These are phyloP conservation scores for Ctenicera cuprea DNA, from an alignment of 2,888 invertebrate genomes.

Conservation along the genomic window DNA sequence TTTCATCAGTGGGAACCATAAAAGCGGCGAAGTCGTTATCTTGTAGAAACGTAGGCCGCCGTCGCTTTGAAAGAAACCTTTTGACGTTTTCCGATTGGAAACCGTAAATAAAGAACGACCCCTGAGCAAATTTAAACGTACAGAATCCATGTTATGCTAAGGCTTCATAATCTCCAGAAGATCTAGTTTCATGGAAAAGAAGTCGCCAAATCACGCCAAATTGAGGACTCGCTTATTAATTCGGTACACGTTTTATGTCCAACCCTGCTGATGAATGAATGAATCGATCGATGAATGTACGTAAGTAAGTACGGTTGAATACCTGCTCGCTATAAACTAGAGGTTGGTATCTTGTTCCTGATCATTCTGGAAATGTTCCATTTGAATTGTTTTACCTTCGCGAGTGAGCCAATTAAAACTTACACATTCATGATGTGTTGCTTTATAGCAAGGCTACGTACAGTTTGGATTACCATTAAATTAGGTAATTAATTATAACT, in stretches of 20 bases:
- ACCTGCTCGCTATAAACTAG: constrained; percentile 6
- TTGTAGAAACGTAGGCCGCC: too few relatives aligned
- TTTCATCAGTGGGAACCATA: too few relatives aligned
- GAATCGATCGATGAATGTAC: not conserved
- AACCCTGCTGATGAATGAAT: not conserved
- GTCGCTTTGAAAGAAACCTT: not conserved
- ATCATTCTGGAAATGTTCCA: not conserved
- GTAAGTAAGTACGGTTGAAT: not conserved
- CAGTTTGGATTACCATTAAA: too few relatives aligned
- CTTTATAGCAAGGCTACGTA: too few relatives aligned
- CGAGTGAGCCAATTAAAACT: too few relatives aligned
- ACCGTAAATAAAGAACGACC: not conserved
- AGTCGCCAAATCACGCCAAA: not conserved
- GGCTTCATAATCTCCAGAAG: constrained; percentile 1
- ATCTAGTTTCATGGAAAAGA: not conserved
- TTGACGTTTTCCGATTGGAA: not conserved
- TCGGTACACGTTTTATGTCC: constrained; percentile 1
- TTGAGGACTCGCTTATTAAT: constrained; percentile 3
- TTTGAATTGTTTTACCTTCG: not conserved
- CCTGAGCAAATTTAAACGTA: not conserved
- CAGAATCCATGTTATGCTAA: not conserved
- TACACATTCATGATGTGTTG: too few relatives aligned
- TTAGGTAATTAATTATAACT: too few relatives aligned
- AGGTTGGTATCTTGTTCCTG: constrained; percentile 1
- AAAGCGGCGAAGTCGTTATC: too few relatives aligned